Evolutionary conservation across 2,888 invertebrate species (phyloP).

Genomic region (Nebria brevicollis): DNA sequence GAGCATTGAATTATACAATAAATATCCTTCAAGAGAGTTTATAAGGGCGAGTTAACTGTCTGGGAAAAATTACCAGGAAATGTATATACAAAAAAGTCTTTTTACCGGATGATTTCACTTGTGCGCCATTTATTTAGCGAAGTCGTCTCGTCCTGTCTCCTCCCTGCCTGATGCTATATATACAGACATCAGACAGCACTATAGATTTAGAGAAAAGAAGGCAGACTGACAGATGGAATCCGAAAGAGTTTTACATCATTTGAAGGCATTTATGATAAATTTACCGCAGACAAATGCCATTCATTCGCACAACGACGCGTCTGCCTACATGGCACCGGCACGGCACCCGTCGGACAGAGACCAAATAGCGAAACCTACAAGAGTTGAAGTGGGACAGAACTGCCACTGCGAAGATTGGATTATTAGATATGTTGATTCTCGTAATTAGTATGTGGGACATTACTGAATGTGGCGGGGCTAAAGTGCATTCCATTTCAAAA

Average conservation of each 20-base stretch:
- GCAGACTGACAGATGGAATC: slow-evolving; percentile 39
- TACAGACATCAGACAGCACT: slow-evolving; percentile 11
- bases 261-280: slow-evolving; percentile 56
- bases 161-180: slow-evolving; percentile 4
- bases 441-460: slow-evolving; percentile 48
- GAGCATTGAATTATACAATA: background rate
- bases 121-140: slow-evolving; percentile 29
- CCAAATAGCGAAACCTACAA: background rate
- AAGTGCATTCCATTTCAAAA: slow-evolving; percentile 39
- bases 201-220: too few species aligned
- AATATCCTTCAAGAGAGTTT: background rate
- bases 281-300: slow-evolving; percentile 55
- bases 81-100: slow-evolving; percentile 9
- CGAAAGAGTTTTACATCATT: slow-evolving; percentile 52
- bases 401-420: slow-evolving; percentile 17
- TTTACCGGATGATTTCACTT: slow-evolving; percentile 22
- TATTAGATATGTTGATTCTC: slow-evolving; percentile 45
- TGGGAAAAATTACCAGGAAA: background rate
- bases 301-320: slow-evolving; percentile 50
- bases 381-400: slow-evolving; percentile 9
- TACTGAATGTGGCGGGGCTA: slow-evolving; percentile 41
- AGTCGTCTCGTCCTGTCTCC: slow-evolving; percentile 9
- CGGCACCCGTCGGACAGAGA: slow-evolving; percentile 20
- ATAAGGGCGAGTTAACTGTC: background rate
- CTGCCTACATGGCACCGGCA: slow-evolving; percentile 14